Evolutionary conservation across 2,888 invertebrate genomes (phyloP).

Genomic region (Microdon myrmicae): DNA sequence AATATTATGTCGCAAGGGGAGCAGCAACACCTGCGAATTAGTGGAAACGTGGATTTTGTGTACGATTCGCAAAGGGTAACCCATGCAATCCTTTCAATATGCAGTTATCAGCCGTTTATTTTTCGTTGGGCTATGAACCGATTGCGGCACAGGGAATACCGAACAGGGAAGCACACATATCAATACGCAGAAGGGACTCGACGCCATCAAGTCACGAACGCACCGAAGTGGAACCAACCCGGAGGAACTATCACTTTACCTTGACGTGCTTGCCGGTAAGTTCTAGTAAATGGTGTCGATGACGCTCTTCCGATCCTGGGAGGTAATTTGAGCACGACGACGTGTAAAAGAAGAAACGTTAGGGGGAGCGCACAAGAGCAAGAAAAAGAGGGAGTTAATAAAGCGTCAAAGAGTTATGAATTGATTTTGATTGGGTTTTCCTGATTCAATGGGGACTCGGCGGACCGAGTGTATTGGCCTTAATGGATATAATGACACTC

Average conservation of each 20-base stretch:
- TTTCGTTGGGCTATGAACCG: slow-evolving; percentile 7
- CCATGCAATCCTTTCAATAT: neutral
- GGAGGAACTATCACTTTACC: slow-evolving; percentile 26
- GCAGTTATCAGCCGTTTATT: slow-evolving; percentile 8
- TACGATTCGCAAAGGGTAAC: slow-evolving; percentile 10
- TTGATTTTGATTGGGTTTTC: slow-evolving; percentile 36
- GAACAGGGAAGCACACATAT: too few relatives aligned
- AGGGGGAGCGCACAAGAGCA: too few relatives aligned
- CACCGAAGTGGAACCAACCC: slow-evolving; percentile 29
- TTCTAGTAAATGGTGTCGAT: slow-evolving; percentile 22
- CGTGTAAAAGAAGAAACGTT: too few relatives aligned
- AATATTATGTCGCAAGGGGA: slow-evolving; percentile 10
- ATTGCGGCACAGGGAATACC: slow-evolving; percentile 24
- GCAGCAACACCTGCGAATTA: slow-evolving; percentile 47
- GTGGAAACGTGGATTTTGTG: slow-evolving; percentile 6
- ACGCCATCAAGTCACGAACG: slow-evolving; percentile 26
- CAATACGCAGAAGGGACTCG: slow-evolving; percentile 23
- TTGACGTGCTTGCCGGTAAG: slow-evolving; percentile 10
- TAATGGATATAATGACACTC: too few relatives aligned
- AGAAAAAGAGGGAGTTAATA: slow-evolving; percentile 38
- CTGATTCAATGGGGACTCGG: slow-evolving; percentile 5
- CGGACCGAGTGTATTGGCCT: neutral
- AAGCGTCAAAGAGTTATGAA: slow-evolving; percentile 47
- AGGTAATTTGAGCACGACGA: slow-evolving; percentile 33
- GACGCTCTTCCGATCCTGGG: slow-evolving; percentile 12